Evolutionary conservation across 2,888 invertebrate species (phyloP).

Genomic region (Megastigmus dorsalis): DNA sequence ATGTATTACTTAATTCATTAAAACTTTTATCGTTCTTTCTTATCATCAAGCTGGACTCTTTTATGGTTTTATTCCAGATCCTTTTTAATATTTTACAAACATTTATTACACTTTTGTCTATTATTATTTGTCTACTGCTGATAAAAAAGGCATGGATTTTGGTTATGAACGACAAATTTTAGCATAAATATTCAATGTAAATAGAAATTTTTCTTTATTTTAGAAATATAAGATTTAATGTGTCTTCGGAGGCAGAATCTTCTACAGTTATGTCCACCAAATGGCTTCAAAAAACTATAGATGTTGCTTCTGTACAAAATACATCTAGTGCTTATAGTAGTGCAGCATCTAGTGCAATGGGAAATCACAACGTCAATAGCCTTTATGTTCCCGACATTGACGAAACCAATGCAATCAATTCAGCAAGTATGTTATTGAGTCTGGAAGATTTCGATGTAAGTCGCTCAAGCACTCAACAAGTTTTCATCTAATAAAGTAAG

Average conservation of each 20-base stretch:
- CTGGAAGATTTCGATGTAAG: conserved; percentile 72
- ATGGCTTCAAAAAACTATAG: conserved; percentile 68
- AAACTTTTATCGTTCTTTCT: background rate
- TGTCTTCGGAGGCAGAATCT: conserved; percentile 67
- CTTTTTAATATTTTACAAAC: background rate
- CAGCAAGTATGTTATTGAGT: conserved; percentile 71
- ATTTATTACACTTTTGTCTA: background rate
- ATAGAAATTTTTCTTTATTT: conserved; percentile 49
- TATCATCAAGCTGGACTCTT: background rate
- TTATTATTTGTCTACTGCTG: too few species aligned
- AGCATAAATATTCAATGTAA: too few species aligned
- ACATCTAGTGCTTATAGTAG: conserved; percentile 73
- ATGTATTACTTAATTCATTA: conserved; percentile 53
- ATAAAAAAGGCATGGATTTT: too few species aligned
- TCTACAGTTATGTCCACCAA: conserved; percentile 67
- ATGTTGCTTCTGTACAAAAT: conserved; percentile 71
- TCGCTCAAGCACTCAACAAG: conserved; percentile 71
- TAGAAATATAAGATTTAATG: conserved; percentile 68
- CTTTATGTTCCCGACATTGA: conserved; percentile 67
- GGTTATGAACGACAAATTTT: too few species aligned
- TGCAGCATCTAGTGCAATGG: conserved; percentile 72
- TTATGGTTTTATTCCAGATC: background rate
- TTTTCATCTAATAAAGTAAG: conserved; percentile 66
- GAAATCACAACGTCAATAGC: conserved; percentile 68
- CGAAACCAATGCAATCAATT: conserved; percentile 66